phyloP scores from a whole-genome alignment of 2,113 vertebrate species.

The Phaethon lepturus region DNA sequence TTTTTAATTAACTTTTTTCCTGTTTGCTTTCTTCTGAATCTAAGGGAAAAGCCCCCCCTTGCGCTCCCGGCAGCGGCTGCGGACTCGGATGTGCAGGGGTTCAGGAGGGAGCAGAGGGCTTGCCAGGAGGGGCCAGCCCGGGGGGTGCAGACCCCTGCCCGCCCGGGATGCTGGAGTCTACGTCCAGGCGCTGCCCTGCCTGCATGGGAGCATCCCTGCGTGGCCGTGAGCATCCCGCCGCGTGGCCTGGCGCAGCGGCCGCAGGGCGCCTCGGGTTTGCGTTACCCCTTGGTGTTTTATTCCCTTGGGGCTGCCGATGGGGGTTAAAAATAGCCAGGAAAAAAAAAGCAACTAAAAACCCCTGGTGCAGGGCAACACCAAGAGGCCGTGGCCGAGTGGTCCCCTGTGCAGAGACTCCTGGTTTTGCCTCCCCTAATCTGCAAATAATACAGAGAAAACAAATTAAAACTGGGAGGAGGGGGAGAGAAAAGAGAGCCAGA shows the following conservation, averaged over 20 bases:
- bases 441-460: constrained; percentile 14
- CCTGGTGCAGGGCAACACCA: background rate
- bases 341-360: background rate
- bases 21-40: constrained; percentile 7
- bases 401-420: background rate
- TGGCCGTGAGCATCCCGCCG: accelerated
- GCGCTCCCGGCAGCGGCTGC: accelerated
- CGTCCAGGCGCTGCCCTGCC: background rate
- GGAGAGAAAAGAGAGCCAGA: background rate
- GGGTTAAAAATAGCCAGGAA: background rate
- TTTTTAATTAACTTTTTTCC: constrained; percentile 24
- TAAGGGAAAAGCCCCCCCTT: background rate
- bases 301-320: accelerated
- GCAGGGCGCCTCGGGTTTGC: background rate
- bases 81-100: accelerated
- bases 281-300: background rate
- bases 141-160: background rate
- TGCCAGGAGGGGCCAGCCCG: background rate
- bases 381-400: background rate
- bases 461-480: background rate
- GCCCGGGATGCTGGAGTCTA: accelerated
- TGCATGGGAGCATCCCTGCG: accelerated
- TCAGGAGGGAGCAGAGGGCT: background rate
- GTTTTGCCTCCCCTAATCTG: background rate
- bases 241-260: accelerated